Evolutionary conservation across 1,140 invertebrate genomes (phyloP).

Genomic region (Trissolcus basalis): DNA sequence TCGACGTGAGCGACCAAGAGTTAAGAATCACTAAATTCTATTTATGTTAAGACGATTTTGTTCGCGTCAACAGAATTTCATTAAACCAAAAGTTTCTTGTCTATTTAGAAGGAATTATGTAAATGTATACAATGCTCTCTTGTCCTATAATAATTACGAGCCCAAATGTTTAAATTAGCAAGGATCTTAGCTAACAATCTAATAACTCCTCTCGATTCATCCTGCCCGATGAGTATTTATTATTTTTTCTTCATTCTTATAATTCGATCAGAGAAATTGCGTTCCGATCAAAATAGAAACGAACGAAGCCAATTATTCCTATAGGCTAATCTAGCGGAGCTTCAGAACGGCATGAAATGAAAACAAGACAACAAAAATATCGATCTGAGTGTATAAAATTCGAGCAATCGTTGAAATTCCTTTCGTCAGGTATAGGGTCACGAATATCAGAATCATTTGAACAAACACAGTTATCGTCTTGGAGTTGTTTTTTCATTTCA

Average conservation of each 20-base stretch:
- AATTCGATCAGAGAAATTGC: too few species aligned
- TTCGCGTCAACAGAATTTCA: conserved; percentile 26
- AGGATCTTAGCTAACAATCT: too few species aligned
- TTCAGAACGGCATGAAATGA: too few species aligned
- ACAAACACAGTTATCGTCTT: conserved; percentile 1
- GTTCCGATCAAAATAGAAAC: too few species aligned
- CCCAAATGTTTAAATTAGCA: background rate
- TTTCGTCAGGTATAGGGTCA: background rate
- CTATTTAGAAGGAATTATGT: conserved; percentile 16
- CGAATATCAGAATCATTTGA: background rate
- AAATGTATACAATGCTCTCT: conserved; percentile 5
- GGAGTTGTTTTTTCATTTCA: conserved; percentile 9
- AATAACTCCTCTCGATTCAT: too few species aligned
- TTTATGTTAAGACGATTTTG: conserved; percentile 29
- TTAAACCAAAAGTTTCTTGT: conserved; percentile 1
- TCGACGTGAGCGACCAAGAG: background rate
- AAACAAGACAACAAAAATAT: too few species aligned
- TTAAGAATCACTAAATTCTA: conserved; percentile 17
- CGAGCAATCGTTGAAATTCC: too few species aligned
- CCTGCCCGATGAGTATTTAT: too few species aligned
- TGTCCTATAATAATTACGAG: conserved; percentile 5
- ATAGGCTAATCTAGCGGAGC: too few species aligned
- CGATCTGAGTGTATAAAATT: too few species aligned
- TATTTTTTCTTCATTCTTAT: too few species aligned
- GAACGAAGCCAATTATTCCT: too few species aligned